Conservation (phyloP, 2,888 invertebrate genomes). For the Drosophila paramelanica region DNA sequence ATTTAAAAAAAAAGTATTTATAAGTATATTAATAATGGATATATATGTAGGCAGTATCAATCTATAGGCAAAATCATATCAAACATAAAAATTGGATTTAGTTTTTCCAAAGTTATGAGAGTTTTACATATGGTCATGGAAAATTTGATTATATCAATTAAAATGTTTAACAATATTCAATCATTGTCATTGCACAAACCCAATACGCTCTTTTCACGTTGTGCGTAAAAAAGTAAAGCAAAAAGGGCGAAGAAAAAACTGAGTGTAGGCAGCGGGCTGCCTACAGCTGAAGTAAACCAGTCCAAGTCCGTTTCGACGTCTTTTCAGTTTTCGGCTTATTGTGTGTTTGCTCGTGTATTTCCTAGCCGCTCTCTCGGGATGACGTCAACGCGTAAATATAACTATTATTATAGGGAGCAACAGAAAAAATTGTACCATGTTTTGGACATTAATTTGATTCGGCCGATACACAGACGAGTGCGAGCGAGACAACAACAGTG, state of each 20-base stretch:
- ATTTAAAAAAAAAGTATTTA: too few species aligned
- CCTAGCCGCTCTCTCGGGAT: conserved; percentile 45
- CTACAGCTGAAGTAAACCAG: conserved; percentile 54
- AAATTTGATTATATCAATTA: too few species aligned
- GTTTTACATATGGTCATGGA: too few species aligned
- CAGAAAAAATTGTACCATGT: conserved; percentile 53
- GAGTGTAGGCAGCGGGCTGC: conserved; percentile 24
- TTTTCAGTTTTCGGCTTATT: conserved; percentile 32
- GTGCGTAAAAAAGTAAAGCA: not conserved
- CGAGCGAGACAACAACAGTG: conserved; percentile 16
- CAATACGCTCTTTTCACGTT: too few species aligned
- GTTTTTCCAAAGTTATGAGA: too few species aligned
- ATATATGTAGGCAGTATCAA: too few species aligned
- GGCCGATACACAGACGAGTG: not conserved
- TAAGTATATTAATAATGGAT: too few species aligned
- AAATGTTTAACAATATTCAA: too few species aligned
- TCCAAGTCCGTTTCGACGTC: conserved; percentile 51
- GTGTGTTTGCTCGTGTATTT: conserved; percentile 42
- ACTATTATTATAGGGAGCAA: conserved; percentile 57
- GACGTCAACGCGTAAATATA: conserved; percentile 74
- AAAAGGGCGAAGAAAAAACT: conserved; percentile 7
- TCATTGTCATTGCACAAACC: too few species aligned
- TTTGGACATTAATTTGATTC: conserved; percentile 47
- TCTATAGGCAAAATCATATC: too few species aligned
- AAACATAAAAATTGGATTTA: too few species aligned